Evolutionary conservation across 2,888 invertebrate species (phyloP).

Genomic region (Siphlonurus alternatus): DNA sequence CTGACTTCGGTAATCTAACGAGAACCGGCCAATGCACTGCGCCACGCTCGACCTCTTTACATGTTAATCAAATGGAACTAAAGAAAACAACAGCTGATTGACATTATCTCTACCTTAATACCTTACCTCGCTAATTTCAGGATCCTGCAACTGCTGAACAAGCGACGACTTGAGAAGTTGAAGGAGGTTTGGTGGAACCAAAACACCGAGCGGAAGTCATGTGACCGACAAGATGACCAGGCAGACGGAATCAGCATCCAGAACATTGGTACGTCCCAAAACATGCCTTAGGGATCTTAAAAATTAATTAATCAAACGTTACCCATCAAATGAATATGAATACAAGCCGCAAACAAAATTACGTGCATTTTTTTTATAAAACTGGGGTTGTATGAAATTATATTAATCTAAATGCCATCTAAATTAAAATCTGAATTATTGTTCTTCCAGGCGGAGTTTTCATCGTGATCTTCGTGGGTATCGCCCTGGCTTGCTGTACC

Average conservation of each 20-base stretch:
- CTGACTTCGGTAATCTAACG: too few species aligned
- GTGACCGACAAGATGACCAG: slow-evolving; percentile 79
- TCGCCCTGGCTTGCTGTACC: slow-evolving; percentile 78
- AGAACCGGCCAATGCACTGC: too few species aligned
- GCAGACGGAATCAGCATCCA: slow-evolving; percentile 95
- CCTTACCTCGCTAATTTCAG: slow-evolving; percentile 32
- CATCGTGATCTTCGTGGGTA: slow-evolving; percentile 92
- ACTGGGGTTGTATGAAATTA: neutral
- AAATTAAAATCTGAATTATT: too few species aligned
- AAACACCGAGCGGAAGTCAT: slow-evolving; percentile 54
- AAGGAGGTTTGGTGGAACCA: slow-evolving; percentile 96
- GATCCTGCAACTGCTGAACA: slow-evolving; percentile 83
- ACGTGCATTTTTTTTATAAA: too few species aligned
- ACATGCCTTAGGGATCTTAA: too few species aligned
- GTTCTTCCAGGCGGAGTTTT: slow-evolving; percentile 68
- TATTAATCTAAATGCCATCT: neutral
- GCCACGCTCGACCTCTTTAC: too few species aligned
- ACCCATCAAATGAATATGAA: too few species aligned
- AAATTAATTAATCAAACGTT: neutral
- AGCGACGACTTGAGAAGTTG: slow-evolving; percentile 76
- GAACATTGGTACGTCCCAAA: slow-evolving; percentile 55
- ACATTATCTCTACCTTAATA: neutral
- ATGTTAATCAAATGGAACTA: too few species aligned
- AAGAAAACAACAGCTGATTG: too few species aligned
- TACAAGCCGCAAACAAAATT: too few species aligned